Evolutionary conservation across 2,113 vertebrate species (phyloP), one percentile per base, ranked within the genome.

Genomic region (Polypterus senegalus): DNA sequence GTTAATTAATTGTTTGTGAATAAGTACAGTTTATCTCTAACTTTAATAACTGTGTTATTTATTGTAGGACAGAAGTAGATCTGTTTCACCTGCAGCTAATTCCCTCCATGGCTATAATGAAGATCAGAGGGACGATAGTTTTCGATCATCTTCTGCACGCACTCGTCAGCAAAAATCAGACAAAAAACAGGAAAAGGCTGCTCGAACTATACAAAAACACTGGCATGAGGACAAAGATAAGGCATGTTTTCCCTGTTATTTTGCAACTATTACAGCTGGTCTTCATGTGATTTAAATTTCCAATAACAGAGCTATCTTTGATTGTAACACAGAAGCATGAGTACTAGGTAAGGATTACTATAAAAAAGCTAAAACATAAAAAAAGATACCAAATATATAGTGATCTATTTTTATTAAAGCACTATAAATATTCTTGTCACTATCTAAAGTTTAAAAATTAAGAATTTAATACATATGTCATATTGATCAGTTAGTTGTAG

Each of bases 201-300:
- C 89, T 5, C 64, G 67, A 65, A 55, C 71, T 62, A 87, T 93
- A 63, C 92, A 92, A 76, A 77, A 63, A 7, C 59, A 45, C 45
- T 92, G 91, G 91, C 89, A 73, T 71, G 57, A 54, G 48, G 80
- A 83, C 73, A 77, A 10, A 61, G 70, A 11, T 27, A 79, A 73
- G 84, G 93, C 7, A 4, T 44, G 48, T 49, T 27, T 9, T 4
- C 10, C 7, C 51, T 3, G 4, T 52, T 27, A 27, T 7, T 52
- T 52, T 3, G 7, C 51, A 8, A 52, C 7, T 52, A 4, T 52
- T 52, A 8, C 51, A 8, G 7, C 3, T 52, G 10, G 10, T 52
- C 7, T 8, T 52, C 7, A 52, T 4, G 7, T 52, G 27, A 27
- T 52, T 52, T 8, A 52, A 52, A 3, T 52, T 7, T 52, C 10